Evolutionary conservation across 2,888 invertebrate genomes (phyloP), one percentile per base, ranked within the genome.

Genomic region (Periphyllus acericola): DNA sequence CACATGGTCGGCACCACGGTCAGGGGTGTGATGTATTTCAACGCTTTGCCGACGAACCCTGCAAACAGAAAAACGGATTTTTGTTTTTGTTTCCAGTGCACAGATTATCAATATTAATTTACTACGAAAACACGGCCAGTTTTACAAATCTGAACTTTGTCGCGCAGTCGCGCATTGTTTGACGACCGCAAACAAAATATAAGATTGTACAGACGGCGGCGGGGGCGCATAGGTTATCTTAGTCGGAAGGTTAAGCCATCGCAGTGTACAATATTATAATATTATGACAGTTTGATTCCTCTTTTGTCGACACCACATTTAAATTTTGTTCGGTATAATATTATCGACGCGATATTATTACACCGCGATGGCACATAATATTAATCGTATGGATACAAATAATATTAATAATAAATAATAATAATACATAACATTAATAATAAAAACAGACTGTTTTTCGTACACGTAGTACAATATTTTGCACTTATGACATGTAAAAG

Each of bases 1-100:
- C 89, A 84, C 88, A 89, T 75, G 32, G 89, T 88, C 11, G 89
- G 89, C 11, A 86, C 88, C 25, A 89, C 86, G 19, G 83, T 89
- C 52, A 89, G 32, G 1, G 89, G 89, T 21, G 88, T 88, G 21
- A 89, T 87, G 36, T 88, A 89, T 76, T 84, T 89, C 21, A 88
- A 25, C 25, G 81, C 29, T 60, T 83, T 88, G 19, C 85, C 78
- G 8, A 89, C 52, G n/a, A 83, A 19, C 25, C 89, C 89, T 89
- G 74, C 40, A 36, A 80, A 60, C 21, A 60, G 25, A 89, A 25
- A 74, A 46, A 60, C 40, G 25, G 55, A 68, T n/a, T 32, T 14
- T 14, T 14, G 46, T 46, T 46, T 36, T 14, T 46, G 14, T 46
- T 14, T 11, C 46, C 8, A 46, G 11, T 36, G 36, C 36, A 36